Evolutionary conservation across 1,140 invertebrate genomes (phyloP).

Genomic region (Nautilus pompilius): DNA sequence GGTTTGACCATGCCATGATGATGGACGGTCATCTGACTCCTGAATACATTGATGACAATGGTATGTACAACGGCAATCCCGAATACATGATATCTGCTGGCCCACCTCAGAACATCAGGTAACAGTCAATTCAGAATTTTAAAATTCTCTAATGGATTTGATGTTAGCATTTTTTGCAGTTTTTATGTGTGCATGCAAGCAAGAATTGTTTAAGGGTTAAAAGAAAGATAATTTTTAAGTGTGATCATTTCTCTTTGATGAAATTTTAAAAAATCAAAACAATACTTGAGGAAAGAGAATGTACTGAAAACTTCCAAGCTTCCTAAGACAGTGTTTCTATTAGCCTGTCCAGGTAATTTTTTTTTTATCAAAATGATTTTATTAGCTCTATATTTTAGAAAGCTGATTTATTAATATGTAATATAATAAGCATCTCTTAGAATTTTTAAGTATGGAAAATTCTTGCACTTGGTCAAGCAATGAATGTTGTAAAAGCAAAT

Average conservation of each 20-base stretch:
- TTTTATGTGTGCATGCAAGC: too few species aligned
- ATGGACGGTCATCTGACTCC: conserved; percentile 50
- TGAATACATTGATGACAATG: conserved; percentile 47
- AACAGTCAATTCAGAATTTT: too few species aligned
- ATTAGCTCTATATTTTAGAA: neutral
- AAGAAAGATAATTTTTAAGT: too few species aligned
- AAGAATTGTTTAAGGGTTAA: too few species aligned
- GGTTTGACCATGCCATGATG: conserved; percentile 36
- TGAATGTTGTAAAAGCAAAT: too few species aligned
- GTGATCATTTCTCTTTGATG: too few species aligned
- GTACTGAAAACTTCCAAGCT: too few species aligned
- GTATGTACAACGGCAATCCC: conserved; percentile 32
- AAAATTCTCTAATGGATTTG: neutral
- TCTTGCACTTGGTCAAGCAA: neutral
- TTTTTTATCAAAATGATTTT: neutral
- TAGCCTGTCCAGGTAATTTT: too few species aligned
- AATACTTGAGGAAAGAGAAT: too few species aligned
- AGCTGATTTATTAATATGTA: neutral
- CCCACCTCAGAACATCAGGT: conserved; percentile 11
- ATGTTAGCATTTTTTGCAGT: too few species aligned
- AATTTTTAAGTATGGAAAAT: neutral
- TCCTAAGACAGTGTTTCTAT: too few species aligned
- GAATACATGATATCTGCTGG: conserved; percentile 12
- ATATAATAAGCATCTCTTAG: neutral
- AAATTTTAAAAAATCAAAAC: too few species aligned